phyloP scores from a whole-genome alignment of 92 coral and sea anemone species.

The Plumapathes pennacea region DNA sequence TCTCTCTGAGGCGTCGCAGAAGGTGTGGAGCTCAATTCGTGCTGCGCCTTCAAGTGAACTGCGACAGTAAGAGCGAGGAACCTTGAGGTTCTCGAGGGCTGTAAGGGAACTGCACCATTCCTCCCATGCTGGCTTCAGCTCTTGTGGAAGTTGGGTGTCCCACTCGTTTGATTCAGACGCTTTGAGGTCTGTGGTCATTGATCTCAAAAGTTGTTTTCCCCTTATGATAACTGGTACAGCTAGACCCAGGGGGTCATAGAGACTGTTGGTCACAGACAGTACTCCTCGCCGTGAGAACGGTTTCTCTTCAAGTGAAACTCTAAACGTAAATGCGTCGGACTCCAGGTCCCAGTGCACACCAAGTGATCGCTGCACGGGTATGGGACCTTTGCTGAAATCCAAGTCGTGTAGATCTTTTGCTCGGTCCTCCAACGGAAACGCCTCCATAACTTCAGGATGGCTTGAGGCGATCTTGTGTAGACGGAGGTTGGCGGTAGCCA shows the following conservation, averaged over 20 bases:
- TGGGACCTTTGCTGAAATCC: constrained; percentile 20
- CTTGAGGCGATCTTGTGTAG: constrained; percentile 60
- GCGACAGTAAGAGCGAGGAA: constrained; percentile 28
- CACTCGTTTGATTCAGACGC: constrained; percentile 29
- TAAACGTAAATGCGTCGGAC: constrained; percentile 47
- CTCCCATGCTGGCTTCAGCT: constrained; percentile 45
- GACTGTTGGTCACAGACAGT: constrained; percentile 44
- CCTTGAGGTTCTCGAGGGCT: constrained; percentile 17
- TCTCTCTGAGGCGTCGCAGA: constrained; percentile 40
- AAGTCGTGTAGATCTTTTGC: constrained; percentile 45
- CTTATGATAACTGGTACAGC: constrained; percentile 47
- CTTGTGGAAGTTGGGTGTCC: constrained; percentile 30
- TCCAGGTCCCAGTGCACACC: constrained; percentile 57
- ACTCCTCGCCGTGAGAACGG: constrained; percentile 54
- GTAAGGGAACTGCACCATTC: constrained; percentile 31
- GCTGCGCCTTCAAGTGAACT: constrained; percentile 3
- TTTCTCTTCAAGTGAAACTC: constrained; percentile 18
- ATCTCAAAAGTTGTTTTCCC: constrained; percentile 47
- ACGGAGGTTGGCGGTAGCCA: constrained; percentile 57
- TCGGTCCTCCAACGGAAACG: constrained; percentile 43
- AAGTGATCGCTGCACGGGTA: constrained; percentile 52
- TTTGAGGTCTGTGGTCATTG: constrained; percentile 30
- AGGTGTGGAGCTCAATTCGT: constrained; percentile 34
- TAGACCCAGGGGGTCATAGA: constrained; percentile 47
- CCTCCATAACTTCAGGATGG: constrained; percentile 35